Base-by-base conservation (phyloP, 2,888 invertebrate genomes). In the Erebia epiphron region DNA sequence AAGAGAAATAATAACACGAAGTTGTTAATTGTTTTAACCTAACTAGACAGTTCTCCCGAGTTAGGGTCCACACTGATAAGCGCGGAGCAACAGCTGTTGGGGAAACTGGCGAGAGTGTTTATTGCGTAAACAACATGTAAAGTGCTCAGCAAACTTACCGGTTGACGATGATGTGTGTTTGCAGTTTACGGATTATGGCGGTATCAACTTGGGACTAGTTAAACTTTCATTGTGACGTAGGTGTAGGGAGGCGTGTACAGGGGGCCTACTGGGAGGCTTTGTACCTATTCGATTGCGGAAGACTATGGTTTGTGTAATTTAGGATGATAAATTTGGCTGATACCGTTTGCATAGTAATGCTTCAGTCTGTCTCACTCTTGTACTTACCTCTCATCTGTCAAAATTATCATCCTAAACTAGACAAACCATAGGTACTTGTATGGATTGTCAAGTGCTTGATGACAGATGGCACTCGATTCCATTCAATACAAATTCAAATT, bases 71-170 rank as follows among this genome's bases (percentile, higher is more conserved):
- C n/a, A 4, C 35, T 13, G 41, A 41, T 16, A 11, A 60, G 61
- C 16, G 43, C 16, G 18, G 18, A 43, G 61, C 18, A 61, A 61
- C 61, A 43, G 61, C 43, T 61, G 43, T 61, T 46, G 18, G 13
- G 2, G 26, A 8, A 50, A 63, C 21, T 63, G 52, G 50, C n/a
- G 21, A 63, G 63, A 63, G 35, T n/a, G 49, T 52, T 49, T 63
- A 63, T 63, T 63, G 63, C 63, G 35, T 35, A 50, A 63, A 63
- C 63, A 63, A 63, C 35, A 63, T 52, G 63, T 63, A 63, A 63
- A 63, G 63, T 63, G 63, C 63, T 63, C n/a, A 63, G 61, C 11
- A 18, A 63, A 63, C 50, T 52, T 63, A 1, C 63, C 46, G 35
- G 26, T 26, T 63, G 26, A 58, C 61, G 26, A 50, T 63, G 63